Percentiles rank a stretch among this genome's conserved stretches.
Evolutionary conservation across 2,113 vertebrate species (phyloP).

Genomic region (Harpagus bidentatus): DNA sequence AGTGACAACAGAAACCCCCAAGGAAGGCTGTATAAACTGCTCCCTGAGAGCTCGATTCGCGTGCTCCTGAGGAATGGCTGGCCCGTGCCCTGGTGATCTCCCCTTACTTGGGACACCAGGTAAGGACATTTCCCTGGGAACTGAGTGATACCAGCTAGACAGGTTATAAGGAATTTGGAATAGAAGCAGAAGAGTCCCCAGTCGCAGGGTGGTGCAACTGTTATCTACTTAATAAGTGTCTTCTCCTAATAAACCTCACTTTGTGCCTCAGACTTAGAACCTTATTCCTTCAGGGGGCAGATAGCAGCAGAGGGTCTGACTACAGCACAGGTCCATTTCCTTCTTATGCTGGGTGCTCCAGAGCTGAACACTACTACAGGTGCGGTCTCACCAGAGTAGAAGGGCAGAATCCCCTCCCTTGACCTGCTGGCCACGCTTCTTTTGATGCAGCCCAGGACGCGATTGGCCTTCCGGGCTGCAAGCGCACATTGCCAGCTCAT

Average conservation of each 20-base stretch:
- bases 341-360: neutral
- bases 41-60: neutral
- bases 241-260: neutral
- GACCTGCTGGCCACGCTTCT: neutral
- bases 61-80: neutral
- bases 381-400: neutral
- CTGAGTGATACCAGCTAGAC: neutral
- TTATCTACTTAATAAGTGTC: neutral
- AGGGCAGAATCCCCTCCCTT: neutral
- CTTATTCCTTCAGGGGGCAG: neutral
- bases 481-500: neutral
- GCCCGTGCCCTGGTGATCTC: neutral
- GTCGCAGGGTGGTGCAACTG: neutral
- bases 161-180: neutral
- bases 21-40: neutral
- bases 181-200: neutral
- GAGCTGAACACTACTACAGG: neutral
- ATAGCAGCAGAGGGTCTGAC: neutral
- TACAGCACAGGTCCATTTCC: neutral
- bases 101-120: neutral
- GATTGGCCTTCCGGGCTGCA: neutral
- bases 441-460: neutral
- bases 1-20: neutral
- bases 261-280: neutral
- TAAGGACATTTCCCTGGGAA: neutral